Evolutionary conservation across 2,797 vertebrate genomes (phyloP).

Genomic region (Mormyrops attenuatus): DNA sequence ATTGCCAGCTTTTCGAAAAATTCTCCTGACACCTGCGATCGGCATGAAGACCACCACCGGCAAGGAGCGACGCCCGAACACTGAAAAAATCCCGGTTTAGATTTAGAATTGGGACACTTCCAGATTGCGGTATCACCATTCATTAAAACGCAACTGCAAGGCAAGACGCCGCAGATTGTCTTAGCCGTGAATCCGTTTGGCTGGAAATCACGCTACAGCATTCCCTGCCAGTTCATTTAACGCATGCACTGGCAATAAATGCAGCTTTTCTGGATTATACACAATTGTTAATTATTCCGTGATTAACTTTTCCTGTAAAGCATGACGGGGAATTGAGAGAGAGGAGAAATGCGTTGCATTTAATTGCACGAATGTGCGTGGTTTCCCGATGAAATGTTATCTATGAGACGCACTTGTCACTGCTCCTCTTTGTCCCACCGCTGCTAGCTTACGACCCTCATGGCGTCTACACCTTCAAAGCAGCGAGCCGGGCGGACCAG

Average conservation of each 20-base stretch:
- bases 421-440: conserved; percentile 60
- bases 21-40: not conserved
- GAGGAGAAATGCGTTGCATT: not conserved
- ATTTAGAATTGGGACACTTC: not conserved
- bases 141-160: conserved; percentile 26
- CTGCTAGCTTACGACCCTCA: conserved; percentile 61
- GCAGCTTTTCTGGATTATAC: not conserved
- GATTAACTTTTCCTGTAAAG: not conserved
- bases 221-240: not conserved
- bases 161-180: not conserved
- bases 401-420: not conserved
- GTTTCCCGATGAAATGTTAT: not conserved
- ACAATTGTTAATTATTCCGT: not conserved
- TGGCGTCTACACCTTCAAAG: conserved; percentile 68
- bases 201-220: not conserved
- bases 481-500: conserved; percentile 56
- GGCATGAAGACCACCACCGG: not conserved
- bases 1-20: not conserved
- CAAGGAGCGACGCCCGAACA: not conserved
- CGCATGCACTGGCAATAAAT: not conserved
- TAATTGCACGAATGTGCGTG: not conserved
- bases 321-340: not conserved
- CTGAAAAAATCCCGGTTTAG: not conserved
- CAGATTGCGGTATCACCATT: conserved; percentile 3
- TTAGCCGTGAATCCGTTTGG: not conserved